phyloP scores from a whole-genome alignment of 2,797 vertebrate genomes.

The Parotocinclus haroldoi region DNA sequence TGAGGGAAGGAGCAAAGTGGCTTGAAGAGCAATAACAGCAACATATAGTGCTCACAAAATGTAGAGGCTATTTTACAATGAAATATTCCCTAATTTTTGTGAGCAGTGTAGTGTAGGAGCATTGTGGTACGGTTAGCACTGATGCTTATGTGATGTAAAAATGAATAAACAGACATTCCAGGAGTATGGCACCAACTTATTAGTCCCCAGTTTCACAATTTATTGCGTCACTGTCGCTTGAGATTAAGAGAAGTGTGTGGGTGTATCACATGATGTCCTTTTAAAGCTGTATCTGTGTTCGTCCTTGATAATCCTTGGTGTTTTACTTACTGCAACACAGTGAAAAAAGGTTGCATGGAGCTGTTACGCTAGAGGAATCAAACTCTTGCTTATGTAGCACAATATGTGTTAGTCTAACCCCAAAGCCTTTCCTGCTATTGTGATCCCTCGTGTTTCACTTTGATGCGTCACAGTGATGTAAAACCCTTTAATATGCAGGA shows the following conservation, averaged over 20 bases:
- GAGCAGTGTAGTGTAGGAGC: too few relatives aligned
- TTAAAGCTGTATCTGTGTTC: slow-evolving; percentile 3
- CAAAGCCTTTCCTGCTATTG: slow-evolving; percentile 43
- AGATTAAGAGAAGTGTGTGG: background rate
- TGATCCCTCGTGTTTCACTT: slow-evolving; percentile 5
- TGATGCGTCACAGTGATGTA: slow-evolving; percentile 3
- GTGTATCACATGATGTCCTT: slow-evolving; percentile 18
- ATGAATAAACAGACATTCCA: too few relatives aligned
- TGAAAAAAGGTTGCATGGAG: background rate
- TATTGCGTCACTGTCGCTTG: slow-evolving; percentile 5
- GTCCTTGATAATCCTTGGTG: slow-evolving; percentile 11
- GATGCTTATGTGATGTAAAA: too few relatives aligned
- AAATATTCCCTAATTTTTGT: too few relatives aligned
- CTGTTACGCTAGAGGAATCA: slow-evolving; percentile 1
- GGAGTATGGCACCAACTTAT: slow-evolving; percentile 19
- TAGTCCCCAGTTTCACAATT: slow-evolving; percentile 29
- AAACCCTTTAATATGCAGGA: slow-evolving; percentile 16
- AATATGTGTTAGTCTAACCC: slow-evolving; percentile 26
- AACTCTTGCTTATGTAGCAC: slow-evolving; percentile 18
- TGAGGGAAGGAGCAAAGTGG: slow-evolving; percentile 39
- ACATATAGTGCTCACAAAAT: too few relatives aligned
- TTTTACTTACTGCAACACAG: background rate
- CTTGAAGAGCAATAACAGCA: slow-evolving; percentile 17
- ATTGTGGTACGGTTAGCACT: slow-evolving; percentile 2
- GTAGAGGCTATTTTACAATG: too few relatives aligned